A percentile compares a stretch with the other conserved stretches of the same genome.
Conservation (phyloP, 2,113 vertebrate species). For the Cochlearius cochlearius region DNA sequence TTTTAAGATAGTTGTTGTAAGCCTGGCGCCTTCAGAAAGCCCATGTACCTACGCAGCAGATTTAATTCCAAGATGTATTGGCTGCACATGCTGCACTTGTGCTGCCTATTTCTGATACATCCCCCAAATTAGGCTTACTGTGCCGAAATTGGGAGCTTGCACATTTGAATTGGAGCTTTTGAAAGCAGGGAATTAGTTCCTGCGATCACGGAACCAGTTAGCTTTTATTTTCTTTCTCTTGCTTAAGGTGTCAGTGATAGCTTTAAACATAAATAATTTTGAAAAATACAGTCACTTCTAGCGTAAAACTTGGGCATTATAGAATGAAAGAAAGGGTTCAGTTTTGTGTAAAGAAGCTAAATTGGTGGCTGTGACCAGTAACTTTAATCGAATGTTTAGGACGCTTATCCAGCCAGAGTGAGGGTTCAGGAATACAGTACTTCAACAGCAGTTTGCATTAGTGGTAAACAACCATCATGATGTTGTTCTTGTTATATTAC, state of each 20-base stretch:
- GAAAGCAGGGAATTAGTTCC: background rate
- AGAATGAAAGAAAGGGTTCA: background rate
- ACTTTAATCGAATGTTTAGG: background rate
- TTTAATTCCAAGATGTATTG: background rate
- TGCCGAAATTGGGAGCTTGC: background rate
- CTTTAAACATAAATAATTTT: background rate
- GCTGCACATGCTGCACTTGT: background rate
- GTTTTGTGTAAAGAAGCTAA: background rate
- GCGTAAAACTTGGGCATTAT: background rate
- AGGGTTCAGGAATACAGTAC: background rate
- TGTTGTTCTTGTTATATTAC: background rate
- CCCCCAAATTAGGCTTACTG: background rate
- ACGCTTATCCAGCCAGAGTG: background rate
- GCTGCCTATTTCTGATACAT: background rate
- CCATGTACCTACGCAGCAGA: background rate
- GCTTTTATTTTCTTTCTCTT: background rate
- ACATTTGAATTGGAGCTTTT: background rate
- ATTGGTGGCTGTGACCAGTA: background rate
- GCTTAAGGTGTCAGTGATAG: background rate
- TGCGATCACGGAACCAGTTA: background rate
- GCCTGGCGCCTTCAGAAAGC: background rate
- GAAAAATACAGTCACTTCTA: background rate
- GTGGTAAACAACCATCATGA: background rate
- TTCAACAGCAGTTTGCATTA: constrained; percentile 6
- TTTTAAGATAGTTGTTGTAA: background rate